phyloP scores from a whole-genome alignment of 2,797 vertebrate genomes.

The Oophaga sylvatica region DNA sequence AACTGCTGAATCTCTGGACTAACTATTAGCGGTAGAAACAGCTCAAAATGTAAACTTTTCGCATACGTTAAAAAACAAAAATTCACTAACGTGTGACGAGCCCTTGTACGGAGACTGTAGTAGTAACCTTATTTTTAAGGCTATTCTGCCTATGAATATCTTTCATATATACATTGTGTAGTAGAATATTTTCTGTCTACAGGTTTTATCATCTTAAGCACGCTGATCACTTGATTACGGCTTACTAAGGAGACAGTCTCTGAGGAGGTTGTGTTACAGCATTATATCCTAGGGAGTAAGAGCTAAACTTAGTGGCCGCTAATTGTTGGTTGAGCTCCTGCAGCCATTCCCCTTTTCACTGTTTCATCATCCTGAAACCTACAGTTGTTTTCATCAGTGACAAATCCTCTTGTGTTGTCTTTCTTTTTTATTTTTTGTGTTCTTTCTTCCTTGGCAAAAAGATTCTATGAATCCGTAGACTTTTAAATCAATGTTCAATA shows the following conservation, averaged over 20 bases:
- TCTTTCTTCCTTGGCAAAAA: too few relatives aligned
- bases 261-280: slow-evolving; percentile 22
- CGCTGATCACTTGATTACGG: slow-evolving; percentile 7
- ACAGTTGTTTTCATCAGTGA: slow-evolving; percentile 33
- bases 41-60: too few relatives aligned
- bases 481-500: too few relatives aligned
- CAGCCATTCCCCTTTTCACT: slow-evolving; percentile 8
- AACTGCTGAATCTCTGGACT: too few relatives aligned
- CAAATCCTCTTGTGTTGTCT: slow-evolving; percentile 9
- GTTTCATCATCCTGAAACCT: slow-evolving; percentile 52
- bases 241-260: slow-evolving; percentile 14
- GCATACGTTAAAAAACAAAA: too few relatives aligned
- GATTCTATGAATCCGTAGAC: too few relatives aligned
- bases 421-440: background rate
- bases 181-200: background rate
- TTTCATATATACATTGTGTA: background rate
- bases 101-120: background rate
- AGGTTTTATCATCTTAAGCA: background rate
- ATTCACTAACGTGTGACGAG: too few relatives aligned
- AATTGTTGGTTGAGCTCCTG: slow-evolving; percentile 51
- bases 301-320: slow-evolving; percentile 58
- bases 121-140: background rate
- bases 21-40: too few relatives aligned
- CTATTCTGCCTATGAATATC: background rate
- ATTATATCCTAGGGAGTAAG: slow-evolving; percentile 20